These are phyloP conservation scores for Glaucopsyche alexis DNA, from an alignment of 2,888 invertebrate species.

Conservation along the genomic window DNA sequence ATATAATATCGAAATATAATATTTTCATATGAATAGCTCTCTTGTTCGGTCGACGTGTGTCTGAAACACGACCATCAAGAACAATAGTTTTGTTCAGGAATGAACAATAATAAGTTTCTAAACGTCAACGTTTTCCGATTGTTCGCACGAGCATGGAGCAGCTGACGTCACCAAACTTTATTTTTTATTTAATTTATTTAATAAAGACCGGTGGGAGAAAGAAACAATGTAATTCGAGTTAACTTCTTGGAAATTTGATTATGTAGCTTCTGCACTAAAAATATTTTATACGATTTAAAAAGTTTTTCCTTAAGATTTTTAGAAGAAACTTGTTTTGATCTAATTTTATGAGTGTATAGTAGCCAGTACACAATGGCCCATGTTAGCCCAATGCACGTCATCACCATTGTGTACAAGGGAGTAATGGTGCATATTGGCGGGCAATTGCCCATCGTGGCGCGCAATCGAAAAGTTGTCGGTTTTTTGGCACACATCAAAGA, in stretches of 20 bases:
- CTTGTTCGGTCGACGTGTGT: neutral
- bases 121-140: slow-evolving; percentile 8
- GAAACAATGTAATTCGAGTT: neutral
- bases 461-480: too few relatives aligned
- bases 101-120: slow-evolving; percentile 16
- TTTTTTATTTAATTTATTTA: slow-evolving; percentile 23
- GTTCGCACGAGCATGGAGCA: neutral
- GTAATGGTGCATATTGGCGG: too few relatives aligned
- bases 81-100: slow-evolving; percentile 25
- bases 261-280: neutral
- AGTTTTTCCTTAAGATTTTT: too few relatives aligned
- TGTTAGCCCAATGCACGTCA: too few relatives aligned
- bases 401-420: too few relatives aligned
- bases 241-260: neutral
- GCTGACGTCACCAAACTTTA: slow-evolving; percentile 20
- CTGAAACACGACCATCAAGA: slow-evolving; percentile 14
- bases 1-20: slow-evolving; percentile 21
- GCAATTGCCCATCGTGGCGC: too few relatives aligned
- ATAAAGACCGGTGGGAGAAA: slow-evolving; percentile 21
- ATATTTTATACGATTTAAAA: neutral
- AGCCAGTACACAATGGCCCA: too few relatives aligned
- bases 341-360: neutral
- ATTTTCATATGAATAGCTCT: slow-evolving; percentile 26
- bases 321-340: neutral
- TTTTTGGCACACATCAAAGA: too few relatives aligned